These are phyloP conservation scores for Danio choprae DNA, from an alignment of 2,797 vertebrate genomes.

Conservation along the genomic window DNA sequence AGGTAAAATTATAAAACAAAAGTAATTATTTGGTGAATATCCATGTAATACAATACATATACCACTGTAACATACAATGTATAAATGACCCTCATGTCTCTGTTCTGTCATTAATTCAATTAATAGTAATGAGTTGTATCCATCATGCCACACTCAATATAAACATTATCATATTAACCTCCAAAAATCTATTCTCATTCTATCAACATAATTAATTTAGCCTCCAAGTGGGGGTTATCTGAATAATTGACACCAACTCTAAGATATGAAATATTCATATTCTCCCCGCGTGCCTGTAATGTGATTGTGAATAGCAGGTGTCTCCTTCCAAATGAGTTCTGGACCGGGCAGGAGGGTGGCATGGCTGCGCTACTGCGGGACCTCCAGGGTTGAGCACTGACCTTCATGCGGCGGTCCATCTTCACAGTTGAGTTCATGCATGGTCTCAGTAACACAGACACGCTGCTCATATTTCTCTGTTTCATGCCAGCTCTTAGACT, in stretches of 20 bases:
- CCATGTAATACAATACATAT: neutral
- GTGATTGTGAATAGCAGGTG: slow-evolving; percentile 51
- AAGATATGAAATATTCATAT: slow-evolving; percentile 79
- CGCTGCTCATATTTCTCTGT: slow-evolving; percentile 56
- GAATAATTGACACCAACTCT: slow-evolving; percentile 78
- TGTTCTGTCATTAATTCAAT: slow-evolving; percentile 75
- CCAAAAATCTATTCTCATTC: slow-evolving; percentile 71
- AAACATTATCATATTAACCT: slow-evolving; percentile 81
- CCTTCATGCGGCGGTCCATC: slow-evolving; percentile 65
- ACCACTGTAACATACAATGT: slow-evolving; percentile 44
- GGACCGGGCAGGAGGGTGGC: slow-evolving; percentile 22
- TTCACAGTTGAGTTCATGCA: slow-evolving; percentile 65
- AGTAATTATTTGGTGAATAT: neutral
- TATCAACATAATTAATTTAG: slow-evolving; percentile 81
- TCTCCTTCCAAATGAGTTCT: slow-evolving; percentile 47
- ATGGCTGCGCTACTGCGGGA: slow-evolving; percentile 26
- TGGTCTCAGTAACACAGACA: slow-evolving; percentile 47
- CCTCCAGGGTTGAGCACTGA: slow-evolving; percentile 59
- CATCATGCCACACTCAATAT: slow-evolving; percentile 75
- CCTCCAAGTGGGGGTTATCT: slow-evolving; percentile 73
- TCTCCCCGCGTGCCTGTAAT: slow-evolving; percentile 62
- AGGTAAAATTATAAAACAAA: neutral
- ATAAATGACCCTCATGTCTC: slow-evolving; percentile 68
- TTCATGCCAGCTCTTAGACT: slow-evolving; percentile 62
- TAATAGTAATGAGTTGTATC: slow-evolving; percentile 76